These are phyloP conservation scores for Drosophila limbata DNA, from an alignment of 2,888 invertebrate species.

Conservation along the genomic window DNA sequence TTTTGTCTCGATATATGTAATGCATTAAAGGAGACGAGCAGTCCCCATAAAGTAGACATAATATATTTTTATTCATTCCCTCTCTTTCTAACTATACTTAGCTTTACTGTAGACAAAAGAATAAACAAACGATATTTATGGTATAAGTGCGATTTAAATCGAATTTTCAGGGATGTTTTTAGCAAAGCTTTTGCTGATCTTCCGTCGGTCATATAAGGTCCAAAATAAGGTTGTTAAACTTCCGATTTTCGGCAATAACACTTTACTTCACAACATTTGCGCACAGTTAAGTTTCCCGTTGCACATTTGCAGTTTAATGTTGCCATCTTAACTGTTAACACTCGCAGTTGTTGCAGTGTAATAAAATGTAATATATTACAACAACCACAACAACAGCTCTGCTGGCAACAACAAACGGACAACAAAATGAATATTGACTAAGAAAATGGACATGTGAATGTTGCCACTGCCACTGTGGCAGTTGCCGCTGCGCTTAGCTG, in stretches of 20 bases:
- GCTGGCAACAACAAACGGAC: neutral
- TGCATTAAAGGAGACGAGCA: no score
- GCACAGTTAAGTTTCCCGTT: neutral
- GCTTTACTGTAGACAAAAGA: neutral
- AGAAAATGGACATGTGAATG: slow-evolving; percentile 8
- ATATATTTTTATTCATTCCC: no score
- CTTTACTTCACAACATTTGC: neutral
- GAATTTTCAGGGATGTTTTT: neutral
- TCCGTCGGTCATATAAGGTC: neutral
- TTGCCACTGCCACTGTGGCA: slow-evolving; percentile 7
- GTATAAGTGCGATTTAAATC: neutral
- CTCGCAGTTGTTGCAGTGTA: slow-evolving; percentile 5
- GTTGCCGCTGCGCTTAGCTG: slow-evolving; percentile 22
- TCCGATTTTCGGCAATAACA: neutral
- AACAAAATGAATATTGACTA: neutral
- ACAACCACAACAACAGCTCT: neutral
- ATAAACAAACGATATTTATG: neutral
- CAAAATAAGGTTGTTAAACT: neutral
- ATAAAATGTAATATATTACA: slow-evolving; percentile 1
- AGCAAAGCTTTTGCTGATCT: neutral
- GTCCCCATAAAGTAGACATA: no score
- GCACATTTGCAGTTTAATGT: neutral
- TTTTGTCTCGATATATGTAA: no score
- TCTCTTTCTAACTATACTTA: no score
- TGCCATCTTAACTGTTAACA: neutral